A percentile compares a stretch with the other conserved stretches of the same genome.
phyloP scores from a whole-genome alignment of 2,797 vertebrate species.

The Monodelphis domestica region DNA sequence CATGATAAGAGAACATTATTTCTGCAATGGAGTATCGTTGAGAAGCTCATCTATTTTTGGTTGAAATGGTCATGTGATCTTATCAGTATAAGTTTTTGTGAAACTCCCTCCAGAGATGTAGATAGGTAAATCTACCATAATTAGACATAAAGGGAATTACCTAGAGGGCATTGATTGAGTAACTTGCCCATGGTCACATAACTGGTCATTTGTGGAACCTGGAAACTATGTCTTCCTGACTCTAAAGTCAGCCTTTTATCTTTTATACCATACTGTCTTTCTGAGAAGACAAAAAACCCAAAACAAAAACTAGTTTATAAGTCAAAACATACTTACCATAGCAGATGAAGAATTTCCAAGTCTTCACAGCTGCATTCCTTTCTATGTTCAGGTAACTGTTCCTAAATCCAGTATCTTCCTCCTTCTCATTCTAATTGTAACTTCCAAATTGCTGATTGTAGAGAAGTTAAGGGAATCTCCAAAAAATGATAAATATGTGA shows the following conservation, averaged over 20 bases:
- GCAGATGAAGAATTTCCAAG: neutral
- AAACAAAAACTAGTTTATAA: neutral
- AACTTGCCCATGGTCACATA: neutral
- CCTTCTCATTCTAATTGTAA: neutral
- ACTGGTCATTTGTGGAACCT: neutral
- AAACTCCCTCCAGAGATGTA: neutral
- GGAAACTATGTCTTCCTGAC: neutral
- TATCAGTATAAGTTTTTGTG: neutral
- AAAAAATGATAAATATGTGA: constrained; percentile 31
- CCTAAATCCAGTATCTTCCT: neutral
- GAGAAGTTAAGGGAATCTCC: constrained; percentile 2
- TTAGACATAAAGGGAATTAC: neutral
- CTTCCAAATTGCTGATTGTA: constrained; percentile 5
- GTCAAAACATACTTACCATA: neutral
- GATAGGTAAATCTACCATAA: neutral
- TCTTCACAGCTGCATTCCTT: neutral
- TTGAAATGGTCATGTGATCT: neutral
- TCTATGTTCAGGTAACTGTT: neutral
- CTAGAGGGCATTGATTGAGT: neutral
- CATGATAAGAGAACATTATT: neutral
- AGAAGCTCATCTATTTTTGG: neutral
- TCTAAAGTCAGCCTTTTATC: neutral
- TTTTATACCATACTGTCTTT: neutral
- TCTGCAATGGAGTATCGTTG: neutral
- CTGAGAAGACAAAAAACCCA: neutral